Evolutionary conservation across 2,113 vertebrate genomes (phyloP).

Genomic region (Vulpes lagopus): DNA sequence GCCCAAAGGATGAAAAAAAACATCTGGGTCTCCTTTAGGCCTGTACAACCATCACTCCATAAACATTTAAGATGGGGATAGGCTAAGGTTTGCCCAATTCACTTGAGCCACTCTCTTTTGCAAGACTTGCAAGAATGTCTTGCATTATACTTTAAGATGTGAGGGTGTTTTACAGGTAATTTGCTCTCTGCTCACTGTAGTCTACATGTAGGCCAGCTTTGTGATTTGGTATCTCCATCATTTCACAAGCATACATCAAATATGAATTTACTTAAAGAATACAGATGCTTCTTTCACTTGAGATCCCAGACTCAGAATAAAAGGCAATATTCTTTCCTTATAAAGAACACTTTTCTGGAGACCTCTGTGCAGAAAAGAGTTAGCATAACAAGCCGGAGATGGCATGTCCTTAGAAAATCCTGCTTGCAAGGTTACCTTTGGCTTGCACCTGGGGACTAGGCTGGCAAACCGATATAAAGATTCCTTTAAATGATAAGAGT

Average conservation of each 20-base stretch:
- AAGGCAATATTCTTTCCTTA: not conserved
- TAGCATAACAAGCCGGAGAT: not conserved
- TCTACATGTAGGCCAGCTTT: not conserved
- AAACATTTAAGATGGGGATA: not conserved
- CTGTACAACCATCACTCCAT: accelerated
- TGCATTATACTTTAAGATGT: not conserved
- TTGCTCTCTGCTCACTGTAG: not conserved
- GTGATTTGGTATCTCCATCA: not conserved
- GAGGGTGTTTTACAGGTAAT: not conserved
- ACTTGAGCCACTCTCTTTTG: not conserved
- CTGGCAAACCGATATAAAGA: not conserved
- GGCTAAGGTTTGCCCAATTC: not conserved
- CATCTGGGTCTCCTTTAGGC: not conserved
- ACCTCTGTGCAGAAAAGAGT: not conserved
- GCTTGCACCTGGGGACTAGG: not conserved
- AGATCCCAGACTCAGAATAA: not conserved
- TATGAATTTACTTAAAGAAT: not conserved
- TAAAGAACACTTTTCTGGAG: not conserved
- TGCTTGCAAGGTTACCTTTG: not conserved
- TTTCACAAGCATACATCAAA: not conserved
- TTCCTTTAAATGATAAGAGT: not conserved
- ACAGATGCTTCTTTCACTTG: not conserved
- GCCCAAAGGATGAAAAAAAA: not conserved
- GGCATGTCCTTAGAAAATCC: not conserved
- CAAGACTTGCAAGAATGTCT: constrained; percentile 4